Conservation (phyloP, 2,797 vertebrate genomes). For the Sebastiscus albofasciatus region DNA sequence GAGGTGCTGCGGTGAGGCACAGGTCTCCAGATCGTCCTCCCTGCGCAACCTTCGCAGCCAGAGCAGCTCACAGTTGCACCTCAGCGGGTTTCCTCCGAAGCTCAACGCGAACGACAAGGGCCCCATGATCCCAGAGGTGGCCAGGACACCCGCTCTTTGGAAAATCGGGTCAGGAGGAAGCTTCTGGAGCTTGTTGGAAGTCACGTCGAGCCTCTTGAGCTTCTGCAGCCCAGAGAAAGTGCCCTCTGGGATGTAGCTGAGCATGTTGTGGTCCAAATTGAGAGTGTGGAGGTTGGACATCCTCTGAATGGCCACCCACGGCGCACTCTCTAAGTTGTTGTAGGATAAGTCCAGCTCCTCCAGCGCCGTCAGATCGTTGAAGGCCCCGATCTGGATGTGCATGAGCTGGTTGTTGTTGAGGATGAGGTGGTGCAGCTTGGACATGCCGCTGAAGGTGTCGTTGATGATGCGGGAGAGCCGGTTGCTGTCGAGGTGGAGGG, state of each 20-base stretch:
- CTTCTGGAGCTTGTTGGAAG: slow-evolving; percentile 98
- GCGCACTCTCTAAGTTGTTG: slow-evolving; percentile 96
- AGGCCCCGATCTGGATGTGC: slow-evolving; percentile 93
- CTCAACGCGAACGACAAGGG: slow-evolving; percentile 91
- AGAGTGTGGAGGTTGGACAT: slow-evolving; percentile 97
- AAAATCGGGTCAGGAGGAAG: slow-evolving; percentile 97
- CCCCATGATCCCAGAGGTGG: slow-evolving; percentile 94
- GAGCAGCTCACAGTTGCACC: slow-evolving; percentile 97
- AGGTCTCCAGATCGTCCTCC: slow-evolving; percentile 97
- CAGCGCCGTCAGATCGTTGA: slow-evolving; percentile 94
- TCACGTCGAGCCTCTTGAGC: slow-evolving; percentile 97
- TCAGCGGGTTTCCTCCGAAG: slow-evolving; percentile 97
- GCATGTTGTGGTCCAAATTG: slow-evolving; percentile 99
- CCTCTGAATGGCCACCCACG: slow-evolving; percentile 97
- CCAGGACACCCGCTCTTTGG: slow-evolving; percentile 93
- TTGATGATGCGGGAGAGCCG: slow-evolving; percentile 94
- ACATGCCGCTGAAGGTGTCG: slow-evolving; percentile 98
- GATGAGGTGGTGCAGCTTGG: slow-evolving; percentile 98
- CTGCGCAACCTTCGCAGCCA: slow-evolving; percentile 93
- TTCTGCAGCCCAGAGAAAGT: slow-evolving; percentile 98
- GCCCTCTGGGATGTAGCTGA: slow-evolving; percentile 96
- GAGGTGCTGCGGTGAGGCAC: slow-evolving; percentile 92
- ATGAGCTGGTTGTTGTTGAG: slow-evolving; percentile 99
- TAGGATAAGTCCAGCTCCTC: slow-evolving; percentile 98
- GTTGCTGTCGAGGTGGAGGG: slow-evolving; percentile 97